Evolutionary conservation across 2,797 vertebrate species (phyloP), one percentile per base, ranked within the genome.

Genomic region (Acestrorhynchus altus): DNA sequence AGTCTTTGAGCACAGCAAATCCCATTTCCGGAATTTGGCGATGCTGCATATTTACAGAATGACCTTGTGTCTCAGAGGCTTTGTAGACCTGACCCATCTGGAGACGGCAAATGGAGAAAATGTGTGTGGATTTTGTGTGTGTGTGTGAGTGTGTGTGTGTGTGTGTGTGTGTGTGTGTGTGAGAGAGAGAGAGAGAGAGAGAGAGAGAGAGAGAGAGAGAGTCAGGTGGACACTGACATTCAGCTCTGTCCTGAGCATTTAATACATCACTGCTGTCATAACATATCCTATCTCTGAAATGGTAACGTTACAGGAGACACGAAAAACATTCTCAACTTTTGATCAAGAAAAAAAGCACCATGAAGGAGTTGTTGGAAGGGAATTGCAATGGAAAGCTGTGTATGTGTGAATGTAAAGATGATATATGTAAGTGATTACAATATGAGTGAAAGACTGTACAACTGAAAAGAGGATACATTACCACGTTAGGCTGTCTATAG

Each of bases 31-130:
- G 40, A 74, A 60, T 61, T 10, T 51, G 10, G 54, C 73, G 72
- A 79, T 71, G 47, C 59, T 86, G 81, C 82, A 79, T 84, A 84
- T 61, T 74, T 78, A 60, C 80, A 67, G 54, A 54, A 28, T 73
- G 46, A 74, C 72, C 31, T 24, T 54, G 44, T 68, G 39, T 74
- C 63, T 52, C 64, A 24, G 39, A 35, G 54, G 60, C 42, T 74
- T 64, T 84, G 77, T 51, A 16, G 13, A 10, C 40, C 47, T 52
- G 28, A 80, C 44, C 49, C 67, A 44, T 77, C 77, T 61, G 54
- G 56, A 76, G 74, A 84, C 86, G 59, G 79, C 63, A 83, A 79
- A 39, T 68, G n/a, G 56, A 83, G 18, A 73, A 72, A 11, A 13
- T 47, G 35, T 81, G 26, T 24, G 35, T 71, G 31, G 28, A n/a